Base-by-base conservation (phyloP, 2,797 vertebrate genomes). In the Sebastes oblongus region DNA sequence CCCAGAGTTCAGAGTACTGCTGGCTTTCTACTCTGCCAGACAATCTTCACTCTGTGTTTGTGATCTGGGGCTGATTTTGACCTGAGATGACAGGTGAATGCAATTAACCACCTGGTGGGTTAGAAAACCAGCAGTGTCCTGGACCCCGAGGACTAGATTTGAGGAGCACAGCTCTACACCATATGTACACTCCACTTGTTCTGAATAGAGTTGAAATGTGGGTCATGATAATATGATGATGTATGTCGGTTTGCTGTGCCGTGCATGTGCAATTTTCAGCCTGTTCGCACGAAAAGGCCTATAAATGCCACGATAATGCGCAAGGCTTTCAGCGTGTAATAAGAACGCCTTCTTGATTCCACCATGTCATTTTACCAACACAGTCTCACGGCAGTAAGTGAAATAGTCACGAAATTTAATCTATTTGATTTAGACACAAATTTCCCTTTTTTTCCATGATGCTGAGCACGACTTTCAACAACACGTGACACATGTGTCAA, bases 31-130 rank as follows among this genome's bases (percentile, higher is more conserved):
- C 55, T 69, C 55, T 24, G n/a, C 52, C 69, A 72, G 36, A 62
- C n/a, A 67, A 52, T 73, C 55, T 65, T 72, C 55, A 55, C 34
- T 66, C 58, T 71, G 64, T 46, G 50, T 72, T 71, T 65, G 56
- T 75, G 18, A 81, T 70, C 60, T 22, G 36, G 61, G 62, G 56
- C 52, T 72, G 58, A 77, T 56, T 75, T 71, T 84, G 76, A 88
- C 78, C 68, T 42, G 66, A 12, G 20, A 68, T 76, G 85, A 78
- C 64, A 59, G 62, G 64, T 78, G 82, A 77, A 80, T 58, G 74
- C 80, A 87, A 78, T 86, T 80, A 86, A 82, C 77, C 83, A 85
- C 78, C 82, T 62, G 73, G 64, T 72, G 66, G 54, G 36, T 50
- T 13, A 76, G 65, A 74, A 74, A 76, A 61, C 16, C 66, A 81